These are phyloP conservation scores for Sebastes elongatus DNA, from an alignment of 2,797 vertebrate species.

Conservation along the genomic window DNA sequence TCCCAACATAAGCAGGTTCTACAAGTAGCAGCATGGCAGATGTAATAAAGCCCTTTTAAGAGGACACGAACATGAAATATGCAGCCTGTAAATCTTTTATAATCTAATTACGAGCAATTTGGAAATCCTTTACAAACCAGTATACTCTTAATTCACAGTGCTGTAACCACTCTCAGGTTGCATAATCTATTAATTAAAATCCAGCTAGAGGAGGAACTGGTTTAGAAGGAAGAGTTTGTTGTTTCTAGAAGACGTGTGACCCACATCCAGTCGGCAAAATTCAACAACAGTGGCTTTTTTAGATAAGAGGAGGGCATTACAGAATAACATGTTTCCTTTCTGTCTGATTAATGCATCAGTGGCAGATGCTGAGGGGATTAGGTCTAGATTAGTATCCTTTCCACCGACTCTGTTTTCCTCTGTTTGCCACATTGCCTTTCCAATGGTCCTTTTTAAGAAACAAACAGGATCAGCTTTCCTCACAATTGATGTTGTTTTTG, in stretches of 20 bases:
- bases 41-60: constrained; percentile 39
- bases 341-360: constrained; percentile 83
- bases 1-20: background rate
- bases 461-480: constrained; percentile 63
- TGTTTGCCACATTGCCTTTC: constrained; percentile 71
- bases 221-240: background rate
- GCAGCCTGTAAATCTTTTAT: constrained; percentile 59
- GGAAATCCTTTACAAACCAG: constrained; percentile 49
- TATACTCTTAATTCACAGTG: constrained; percentile 24
- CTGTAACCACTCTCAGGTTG: background rate
- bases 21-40: background rate
- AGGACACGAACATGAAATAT: constrained; percentile 32
- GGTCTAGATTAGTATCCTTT: constrained; percentile 83
- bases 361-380: constrained; percentile 84
- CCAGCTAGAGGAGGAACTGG: background rate
- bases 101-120: constrained; percentile 60
- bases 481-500: constrained; percentile 34
- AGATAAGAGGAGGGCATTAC: constrained; percentile 71
- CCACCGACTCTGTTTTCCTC: constrained; percentile 74
- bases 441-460: constrained; percentile 73
- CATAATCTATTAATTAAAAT: constrained; percentile 12
- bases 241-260: constrained; percentile 44
- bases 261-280: constrained; percentile 51
- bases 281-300: constrained; percentile 71
- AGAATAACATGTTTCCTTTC: constrained; percentile 84